Percentiles rank a stretch among this genome's conserved stretches.
Conservation (phyloP, 2,888 invertebrate genomes). For the Clitarchus hookeri region DNA sequence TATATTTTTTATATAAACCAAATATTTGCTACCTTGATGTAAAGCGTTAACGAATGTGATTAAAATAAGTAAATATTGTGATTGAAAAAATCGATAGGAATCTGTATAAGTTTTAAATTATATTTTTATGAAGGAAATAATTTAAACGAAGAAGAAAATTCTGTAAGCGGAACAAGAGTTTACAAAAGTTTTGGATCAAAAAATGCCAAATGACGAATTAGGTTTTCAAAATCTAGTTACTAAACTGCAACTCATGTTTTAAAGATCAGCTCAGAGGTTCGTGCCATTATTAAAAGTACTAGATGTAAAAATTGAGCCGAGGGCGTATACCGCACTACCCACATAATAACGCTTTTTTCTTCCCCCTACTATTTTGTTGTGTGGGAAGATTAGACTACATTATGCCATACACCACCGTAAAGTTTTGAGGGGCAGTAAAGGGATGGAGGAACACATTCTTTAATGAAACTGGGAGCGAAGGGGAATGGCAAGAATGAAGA, state of each 20-base stretch:
- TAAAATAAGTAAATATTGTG: no score
- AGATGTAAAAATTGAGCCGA: constrained; percentile 16
- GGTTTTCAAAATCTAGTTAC: not conserved
- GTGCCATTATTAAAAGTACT: not conserved
- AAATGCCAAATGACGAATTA: not conserved
- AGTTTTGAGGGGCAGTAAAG: constrained; percentile 23
- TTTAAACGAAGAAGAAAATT: no score
- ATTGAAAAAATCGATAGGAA: no score
- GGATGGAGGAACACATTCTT: constrained; percentile 37
- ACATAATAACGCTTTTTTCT: not conserved
- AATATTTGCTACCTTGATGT: no score
- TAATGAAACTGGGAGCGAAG: constrained; percentile 35
- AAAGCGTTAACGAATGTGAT: no score
- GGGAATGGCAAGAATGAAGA: not conserved
- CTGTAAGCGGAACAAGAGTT: no score
- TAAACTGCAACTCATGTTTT: not conserved
- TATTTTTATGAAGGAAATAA: no score
- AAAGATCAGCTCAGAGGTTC: not conserved
- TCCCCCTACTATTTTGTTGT: constrained; percentile 28
- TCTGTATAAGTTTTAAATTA: no score
- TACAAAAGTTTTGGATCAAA: no score
- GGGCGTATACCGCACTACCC: constrained; percentile 17
- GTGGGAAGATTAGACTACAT: constrained; percentile 36
- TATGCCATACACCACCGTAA: constrained; percentile 30
- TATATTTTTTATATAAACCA: no score